phyloP scores from a whole-genome alignment of 1,140 invertebrate genomes.

The Bursaphelenchus mucronatus region DNA sequence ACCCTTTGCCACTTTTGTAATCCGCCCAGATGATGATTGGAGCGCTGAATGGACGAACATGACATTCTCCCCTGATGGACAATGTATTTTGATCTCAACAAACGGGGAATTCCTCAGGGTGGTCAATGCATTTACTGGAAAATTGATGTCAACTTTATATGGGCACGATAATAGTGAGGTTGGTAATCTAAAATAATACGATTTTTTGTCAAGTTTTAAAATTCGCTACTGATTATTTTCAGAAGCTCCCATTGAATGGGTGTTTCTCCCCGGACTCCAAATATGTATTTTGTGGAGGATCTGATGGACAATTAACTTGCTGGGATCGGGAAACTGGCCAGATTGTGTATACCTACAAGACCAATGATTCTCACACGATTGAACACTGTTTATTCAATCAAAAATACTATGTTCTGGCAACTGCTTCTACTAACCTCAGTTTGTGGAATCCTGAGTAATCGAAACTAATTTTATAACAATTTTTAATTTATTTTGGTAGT shows the following conservation, averaged over 20 bases:
- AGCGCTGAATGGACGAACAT: conserved; percentile 21
- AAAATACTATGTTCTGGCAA: conserved; percentile 96
- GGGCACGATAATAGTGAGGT: conserved; percentile 27
- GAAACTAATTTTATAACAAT: too few relatives aligned
- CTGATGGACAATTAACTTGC: conserved; percentile 28
- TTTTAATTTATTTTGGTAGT: too few relatives aligned
- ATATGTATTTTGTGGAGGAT: conserved; percentile 40
- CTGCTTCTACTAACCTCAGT: conserved; percentile 67
- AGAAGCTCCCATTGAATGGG: neutral
- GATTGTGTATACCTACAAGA: conserved; percentile 70
- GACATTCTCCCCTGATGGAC: conserved; percentile 24
- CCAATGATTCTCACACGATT: conserved; percentile 89
- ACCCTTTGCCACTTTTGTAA: conserved; percentile 9
- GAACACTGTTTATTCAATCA: conserved; percentile 98
- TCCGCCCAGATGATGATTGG: conserved; percentile 9
- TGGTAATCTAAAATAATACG: neutral
- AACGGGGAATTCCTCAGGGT: conserved; percentile 19
- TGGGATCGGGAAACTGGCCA: conserved; percentile 36
- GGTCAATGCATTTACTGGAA: conserved; percentile 14
- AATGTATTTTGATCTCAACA: conserved; percentile 22
- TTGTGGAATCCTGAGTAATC: too few relatives aligned
- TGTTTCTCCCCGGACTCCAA: conserved; percentile 40
- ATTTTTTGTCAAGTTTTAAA: too few relatives aligned
- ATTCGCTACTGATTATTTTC: too few relatives aligned
- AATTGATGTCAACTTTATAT: conserved; percentile 7